Base-by-base conservation (phyloP, 1,140 invertebrate genomes). In the Zaprionus vittiger region DNA sequence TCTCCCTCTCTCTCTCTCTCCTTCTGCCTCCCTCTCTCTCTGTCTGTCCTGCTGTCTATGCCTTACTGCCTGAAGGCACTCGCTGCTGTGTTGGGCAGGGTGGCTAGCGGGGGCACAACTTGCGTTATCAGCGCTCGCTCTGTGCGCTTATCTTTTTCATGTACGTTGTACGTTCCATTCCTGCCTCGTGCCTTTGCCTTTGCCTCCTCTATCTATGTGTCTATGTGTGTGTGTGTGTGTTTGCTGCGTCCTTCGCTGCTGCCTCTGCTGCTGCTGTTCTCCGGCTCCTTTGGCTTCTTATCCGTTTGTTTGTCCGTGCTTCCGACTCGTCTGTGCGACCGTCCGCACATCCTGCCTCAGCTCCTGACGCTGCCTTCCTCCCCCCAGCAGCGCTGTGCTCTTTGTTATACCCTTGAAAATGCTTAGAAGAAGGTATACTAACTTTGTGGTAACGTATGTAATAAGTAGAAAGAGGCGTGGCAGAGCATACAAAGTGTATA, bases 241-340 rank as follows among this genome's bases (percentile, higher is more conserved):
- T 73, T 47, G 38, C 78, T 56, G 5, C n/a, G 41, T 57, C 61
- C 76, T 57, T n/a, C 70, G 44, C 66, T 66, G 31, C 65, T 64
- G 66, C 65, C 61, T 26, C 63, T 66, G 55, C 64, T 70, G 62
- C 62, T 28, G 14, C 57, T 56, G 17, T 38, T 54, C 77, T 74
- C 65, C 79, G 20, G 31, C 66, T 66, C 55, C 56, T 73, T 62
- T 80, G 80, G 56, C 76, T 84, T 89, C 84, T 90, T 90, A 89
- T 89, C 84, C 84, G 84, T 89, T 89, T 89, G 85, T 89, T 90
- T 89, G 84, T 90, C 84, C 84, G 70, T 90, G 79, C 85, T 84
- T 89, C 84, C 84, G 85, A 69, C 76, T 89, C 84, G 80, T 89
- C 85, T 89, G 85, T 89, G 82, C 84, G 81, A 89, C 84, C 84